Conservation (phyloP, 2,888 invertebrate species). For the Pyrrhosoma nymphula region DNA sequence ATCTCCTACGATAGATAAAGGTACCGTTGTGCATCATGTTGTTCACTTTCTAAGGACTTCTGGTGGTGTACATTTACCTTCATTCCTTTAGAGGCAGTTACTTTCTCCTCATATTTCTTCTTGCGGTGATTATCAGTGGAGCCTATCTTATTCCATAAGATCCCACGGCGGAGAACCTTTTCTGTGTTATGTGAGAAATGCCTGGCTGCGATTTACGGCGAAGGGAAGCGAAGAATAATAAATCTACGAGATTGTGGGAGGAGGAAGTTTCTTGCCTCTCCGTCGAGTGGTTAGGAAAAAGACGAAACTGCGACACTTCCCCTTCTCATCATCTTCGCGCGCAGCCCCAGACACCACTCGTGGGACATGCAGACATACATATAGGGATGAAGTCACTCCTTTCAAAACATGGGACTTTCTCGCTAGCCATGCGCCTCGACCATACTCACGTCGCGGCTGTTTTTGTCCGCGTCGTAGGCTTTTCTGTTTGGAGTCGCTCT, state of each 20-base stretch:
- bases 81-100: neutral
- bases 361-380: neutral
- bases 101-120: neutral
- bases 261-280: neutral
- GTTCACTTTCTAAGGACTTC: neutral
- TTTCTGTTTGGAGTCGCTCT: neutral
- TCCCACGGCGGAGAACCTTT: neutral
- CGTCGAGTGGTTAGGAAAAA: neutral
- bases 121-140: neutral
- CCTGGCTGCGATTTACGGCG: neutral
- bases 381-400: constrained; percentile 35
- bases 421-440: neutral
- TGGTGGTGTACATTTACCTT: neutral
- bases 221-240: neutral
- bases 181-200: neutral
- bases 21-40: neutral
- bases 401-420: constrained; percentile 5
- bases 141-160: neutral
- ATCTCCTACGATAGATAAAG: neutral
- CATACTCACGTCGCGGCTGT: neutral
- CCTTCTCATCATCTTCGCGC: neutral
- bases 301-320: neutral
- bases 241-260: neutral
- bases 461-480: neutral
- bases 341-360: neutral